Conservation (phyloP, 2,888 invertebrate species). For the Amiota communis region DNA sequence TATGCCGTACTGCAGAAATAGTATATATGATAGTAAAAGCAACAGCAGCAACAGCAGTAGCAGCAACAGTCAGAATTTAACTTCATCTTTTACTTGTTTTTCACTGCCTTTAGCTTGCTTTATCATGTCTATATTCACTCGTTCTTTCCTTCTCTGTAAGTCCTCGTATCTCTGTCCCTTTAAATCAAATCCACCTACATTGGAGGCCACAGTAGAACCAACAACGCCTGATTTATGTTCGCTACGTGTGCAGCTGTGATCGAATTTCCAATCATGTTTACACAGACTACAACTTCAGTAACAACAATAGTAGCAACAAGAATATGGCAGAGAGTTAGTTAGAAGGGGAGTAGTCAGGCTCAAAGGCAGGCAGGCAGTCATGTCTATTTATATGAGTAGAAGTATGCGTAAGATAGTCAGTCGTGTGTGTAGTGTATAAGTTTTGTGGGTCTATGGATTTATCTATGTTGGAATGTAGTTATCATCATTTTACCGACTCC, state of each 20-base stretch:
- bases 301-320: conserved; percentile 17
- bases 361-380: not conserved
- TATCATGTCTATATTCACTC: not conserved
- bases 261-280: conserved; percentile 66
- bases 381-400: no score
- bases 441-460: not conserved
- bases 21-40: no score
- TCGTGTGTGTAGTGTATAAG: not conserved
- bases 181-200: not conserved
- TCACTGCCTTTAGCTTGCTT: not conserved
- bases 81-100: not conserved
- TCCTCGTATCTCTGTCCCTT: not conserved
- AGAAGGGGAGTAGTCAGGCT: not conserved
- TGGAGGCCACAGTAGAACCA: conserved; percentile 24
- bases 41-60: no score
- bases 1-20: no score
- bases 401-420: not conserved
- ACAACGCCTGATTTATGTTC: conserved; percentile 65
- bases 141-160: conserved; percentile 34
- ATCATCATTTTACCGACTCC: not conserved
- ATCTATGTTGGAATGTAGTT: conserved; percentile 7
- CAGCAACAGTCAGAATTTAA: not conserved
- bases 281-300: conserved; percentile 29
- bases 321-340: not conserved
- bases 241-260: conserved; percentile 66